Percentiles rank a stretch among this genome's conserved stretches.
Conservation (phyloP, 2,888 invertebrate species). For the Drosophila histrio region DNA sequence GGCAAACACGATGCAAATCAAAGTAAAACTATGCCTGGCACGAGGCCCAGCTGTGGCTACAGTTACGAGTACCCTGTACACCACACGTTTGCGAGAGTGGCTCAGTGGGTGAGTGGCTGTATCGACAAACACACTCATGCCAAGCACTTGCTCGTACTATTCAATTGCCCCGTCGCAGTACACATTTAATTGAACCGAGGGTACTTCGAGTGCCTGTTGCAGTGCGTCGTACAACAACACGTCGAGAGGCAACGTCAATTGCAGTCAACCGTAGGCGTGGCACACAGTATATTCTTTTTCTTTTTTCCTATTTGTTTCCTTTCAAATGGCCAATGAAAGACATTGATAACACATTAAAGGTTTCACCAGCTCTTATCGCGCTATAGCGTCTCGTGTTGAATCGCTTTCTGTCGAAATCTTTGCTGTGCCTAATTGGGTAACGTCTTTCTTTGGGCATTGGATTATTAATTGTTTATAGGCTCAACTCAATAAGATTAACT, state of each 20-base stretch:
- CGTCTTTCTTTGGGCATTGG: neutral
- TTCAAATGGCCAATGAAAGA: slow-evolving; percentile 1
- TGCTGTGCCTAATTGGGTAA: neutral
- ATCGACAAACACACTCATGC: slow-evolving; percentile 15
- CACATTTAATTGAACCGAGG: slow-evolving; percentile 10
- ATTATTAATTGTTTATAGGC: neutral
- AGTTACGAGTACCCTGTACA: slow-evolving; percentile 10
- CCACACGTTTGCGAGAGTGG: slow-evolving; percentile 22
- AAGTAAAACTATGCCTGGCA: slow-evolving; percentile 52
- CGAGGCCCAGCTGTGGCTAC: slow-evolving; percentile 15
- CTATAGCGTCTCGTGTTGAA: neutral
- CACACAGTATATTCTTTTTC: neutral
- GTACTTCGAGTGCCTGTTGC: slow-evolving; percentile 13
- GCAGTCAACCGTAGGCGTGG: slow-evolving; percentile 16
- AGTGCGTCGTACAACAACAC: slow-evolving; percentile 26
- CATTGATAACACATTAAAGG: slow-evolving; percentile 8
- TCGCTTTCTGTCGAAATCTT: neutral
- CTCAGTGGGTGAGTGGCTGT: slow-evolving; percentile 24
- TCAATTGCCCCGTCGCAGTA: slow-evolving; percentile 7
- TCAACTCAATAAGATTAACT: neutral
- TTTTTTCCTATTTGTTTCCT: neutral
- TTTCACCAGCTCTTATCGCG: slow-evolving; percentile 4
- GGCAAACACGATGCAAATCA: slow-evolving; percentile 40
- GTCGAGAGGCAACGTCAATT: slow-evolving; percentile 16
- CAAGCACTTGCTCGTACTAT: neutral